phyloP scores from a whole-genome alignment of 2,888 invertebrate species.

The Trichopoda pennipes region DNA sequence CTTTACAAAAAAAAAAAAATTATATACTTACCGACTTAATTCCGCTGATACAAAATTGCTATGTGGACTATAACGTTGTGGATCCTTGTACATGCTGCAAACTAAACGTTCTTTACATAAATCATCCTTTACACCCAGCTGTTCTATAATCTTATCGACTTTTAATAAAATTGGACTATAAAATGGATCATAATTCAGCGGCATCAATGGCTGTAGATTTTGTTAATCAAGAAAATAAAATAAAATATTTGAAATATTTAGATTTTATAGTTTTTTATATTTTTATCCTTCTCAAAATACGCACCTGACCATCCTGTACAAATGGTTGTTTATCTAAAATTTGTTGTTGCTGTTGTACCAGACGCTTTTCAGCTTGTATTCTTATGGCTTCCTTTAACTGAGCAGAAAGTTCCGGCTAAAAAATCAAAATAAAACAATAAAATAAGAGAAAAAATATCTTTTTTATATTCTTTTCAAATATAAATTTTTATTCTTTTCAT shows the following conservation, averaged over 20 bases:
- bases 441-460: background rate
- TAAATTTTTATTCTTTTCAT: background rate
- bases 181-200: conserved; percentile 83
- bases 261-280: background rate
- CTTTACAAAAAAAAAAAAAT: too few relatives aligned
- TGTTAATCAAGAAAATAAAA: background rate
- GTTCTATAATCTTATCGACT: conserved; percentile 87
- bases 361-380: conserved; percentile 83
- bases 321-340: conserved; percentile 82
- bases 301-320: conserved; percentile 79
- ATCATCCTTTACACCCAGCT: conserved; percentile 87
- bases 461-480: background rate
- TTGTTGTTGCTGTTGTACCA: conserved; percentile 84
- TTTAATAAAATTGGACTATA: conserved; percentile 90
- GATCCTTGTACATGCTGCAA: conserved; percentile 92
- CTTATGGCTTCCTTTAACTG: conserved; percentile 83
- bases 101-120: conserved; percentile 90
- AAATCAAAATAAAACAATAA: background rate
- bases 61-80: conserved; percentile 90
- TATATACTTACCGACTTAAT: conserved; percentile 91
- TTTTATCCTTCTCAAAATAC: background rate
- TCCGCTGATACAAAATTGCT: conserved; percentile 93
- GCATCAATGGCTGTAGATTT: conserved; percentile 77
- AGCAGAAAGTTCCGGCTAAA: conserved; percentile 80
- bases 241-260: background rate